Base-by-base conservation (phyloP, 2,888 invertebrate species). In the Stratiomys singularior region DNA sequence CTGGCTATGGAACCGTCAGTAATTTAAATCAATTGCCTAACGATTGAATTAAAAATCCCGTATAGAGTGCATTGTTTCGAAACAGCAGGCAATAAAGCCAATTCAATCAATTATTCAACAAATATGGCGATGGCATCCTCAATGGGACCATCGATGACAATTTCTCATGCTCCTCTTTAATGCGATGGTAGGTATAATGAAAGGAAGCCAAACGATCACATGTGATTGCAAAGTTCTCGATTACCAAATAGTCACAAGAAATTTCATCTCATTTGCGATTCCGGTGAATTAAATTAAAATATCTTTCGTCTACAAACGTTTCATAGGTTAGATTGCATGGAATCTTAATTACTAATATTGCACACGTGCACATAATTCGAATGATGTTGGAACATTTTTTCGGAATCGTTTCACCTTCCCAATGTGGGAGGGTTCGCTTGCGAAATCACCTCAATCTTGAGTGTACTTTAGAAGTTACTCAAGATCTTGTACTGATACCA, bases 351-450 rank as follows among this genome's bases (percentile, higher is more conserved):
- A 74, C 58, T 27, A n/a, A 25, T 72, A 30, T 52, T 30, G 72
- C 58, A 72, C 72, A 72, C 58, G 58, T 74, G 74, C 58, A 58
- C 74, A 74, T 74, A 69, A 69, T 56, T 72, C 60, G 37, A 74
- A 18, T 15, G 9, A 30, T 11, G 27, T 27, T 13, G 9, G 1
- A n/a, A 27, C 11, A 15, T 66, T 66, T 28, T 30, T 66, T 28
- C 13, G 4, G 25, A 7, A 23, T 15, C n/a, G 4, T 15, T 18
- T 5, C 5, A 3, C 21, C 37, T 5, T 3, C 18, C 27, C 37
- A 18, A 15, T 66, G 66, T 37, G 66, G 30, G 66, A 44, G 66
- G 37, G 37, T 27, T 63, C 15, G 63, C 9, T 52, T 18, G 4
- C 18, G 52, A 5, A 52, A 52, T 52, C 52, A 23, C 13, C 18